Evolutionary conservation across 1,140 invertebrate species (phyloP), one percentile per base, ranked within the genome.

Genomic region (Lasioglossum baleicum): DNA sequence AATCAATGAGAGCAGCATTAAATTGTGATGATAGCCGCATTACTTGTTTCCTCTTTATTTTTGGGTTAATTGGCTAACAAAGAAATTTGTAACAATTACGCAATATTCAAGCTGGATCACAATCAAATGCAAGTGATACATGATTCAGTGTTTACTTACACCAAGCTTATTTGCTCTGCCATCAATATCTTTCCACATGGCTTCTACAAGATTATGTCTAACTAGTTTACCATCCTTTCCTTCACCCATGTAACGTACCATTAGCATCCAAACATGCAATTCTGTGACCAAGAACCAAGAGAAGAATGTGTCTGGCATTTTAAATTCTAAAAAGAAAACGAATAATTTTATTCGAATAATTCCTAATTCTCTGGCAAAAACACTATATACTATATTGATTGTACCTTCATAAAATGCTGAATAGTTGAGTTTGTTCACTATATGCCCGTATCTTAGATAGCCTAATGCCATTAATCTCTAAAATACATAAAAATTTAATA

Each of bases 241-340:
- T 92, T 97, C 96, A 40, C 95, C 95, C 96, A 97, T 97, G 8
- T 95, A 94, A 63, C 97, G 94, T 20, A 95, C 94, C 88, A 96
- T 92, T 11, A 97, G 83, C 93, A 98, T 95, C 97, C 97, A 98
- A 1, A 98, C 94, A 91, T 98, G 97, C 22, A 98, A 91, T 91
- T 98, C 97, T 3, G 96, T 97, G 4, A 98, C 92, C 3, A 95
- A 89, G 91, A 97, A 98, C 97, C 97, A 98, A 1, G 97, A 97
- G 83, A 94, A 94, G 90, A 97, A 97, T 51, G 96, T 97, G 84
- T 98, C 97, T 31, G 95, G 94, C 88, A 98, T 91, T 63, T 96
- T 92, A 74, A 96, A 95, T 88, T 95, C 94, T 94, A 93, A 86
- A 93, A 96, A 95, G 56, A 6, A 67, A 72, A 1, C 70, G 74